These are phyloP conservation scores for Andrena praecox DNA, from an alignment of 2,888 invertebrate genomes.

Conservation along the genomic window DNA sequence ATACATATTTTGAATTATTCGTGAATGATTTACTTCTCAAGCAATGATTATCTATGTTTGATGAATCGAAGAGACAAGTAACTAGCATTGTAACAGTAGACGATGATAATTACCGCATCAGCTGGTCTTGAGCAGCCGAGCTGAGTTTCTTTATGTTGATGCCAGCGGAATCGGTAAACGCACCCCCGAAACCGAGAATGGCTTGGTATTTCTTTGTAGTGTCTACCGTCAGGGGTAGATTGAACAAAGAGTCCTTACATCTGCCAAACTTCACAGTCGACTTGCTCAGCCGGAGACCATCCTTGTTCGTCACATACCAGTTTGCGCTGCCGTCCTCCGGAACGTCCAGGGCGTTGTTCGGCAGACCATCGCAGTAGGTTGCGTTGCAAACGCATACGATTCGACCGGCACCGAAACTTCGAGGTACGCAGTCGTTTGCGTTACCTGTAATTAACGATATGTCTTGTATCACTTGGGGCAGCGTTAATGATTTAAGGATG, in stretches of 20 bases:
- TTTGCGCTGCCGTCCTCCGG: slow-evolving; percentile 85
- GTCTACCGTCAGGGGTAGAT: slow-evolving; percentile 59
- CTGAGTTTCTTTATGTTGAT: slow-evolving; percentile 90
- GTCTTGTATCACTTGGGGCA: too few species aligned
- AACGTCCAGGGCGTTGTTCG: slow-evolving; percentile 84
- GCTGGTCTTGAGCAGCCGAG: slow-evolving; percentile 84
- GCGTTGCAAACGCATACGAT: slow-evolving; percentile 91
- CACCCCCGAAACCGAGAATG: slow-evolving; percentile 94
- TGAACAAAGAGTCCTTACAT: rapidly evolving
- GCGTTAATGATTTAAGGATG: too few species aligned
- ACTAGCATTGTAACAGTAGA: too few species aligned
- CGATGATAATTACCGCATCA: slow-evolving; percentile 81
- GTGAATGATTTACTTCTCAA: too few species aligned
- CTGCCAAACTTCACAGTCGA: slow-evolving; percentile 82
- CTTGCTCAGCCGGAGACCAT: slow-evolving; percentile 87
- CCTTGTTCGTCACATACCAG: slow-evolving; percentile 87
- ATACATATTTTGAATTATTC: too few species aligned
- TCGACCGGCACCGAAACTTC: slow-evolving; percentile 73
- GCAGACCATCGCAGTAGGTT: slow-evolving; percentile 89
- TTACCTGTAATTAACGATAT: slow-evolving; percentile 45
- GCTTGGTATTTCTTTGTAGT: slow-evolving; percentile 86
- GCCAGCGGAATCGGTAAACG: slow-evolving; percentile 91
- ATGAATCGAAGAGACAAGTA: neutral
- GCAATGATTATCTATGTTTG: neutral
- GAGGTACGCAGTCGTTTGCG: slow-evolving; percentile 71